Percentiles rank a stretch among this genome's conserved stretches.
Evolutionary conservation across 2,888 invertebrate genomes (phyloP).

Genomic region (Lepas anatifera): DNA sequence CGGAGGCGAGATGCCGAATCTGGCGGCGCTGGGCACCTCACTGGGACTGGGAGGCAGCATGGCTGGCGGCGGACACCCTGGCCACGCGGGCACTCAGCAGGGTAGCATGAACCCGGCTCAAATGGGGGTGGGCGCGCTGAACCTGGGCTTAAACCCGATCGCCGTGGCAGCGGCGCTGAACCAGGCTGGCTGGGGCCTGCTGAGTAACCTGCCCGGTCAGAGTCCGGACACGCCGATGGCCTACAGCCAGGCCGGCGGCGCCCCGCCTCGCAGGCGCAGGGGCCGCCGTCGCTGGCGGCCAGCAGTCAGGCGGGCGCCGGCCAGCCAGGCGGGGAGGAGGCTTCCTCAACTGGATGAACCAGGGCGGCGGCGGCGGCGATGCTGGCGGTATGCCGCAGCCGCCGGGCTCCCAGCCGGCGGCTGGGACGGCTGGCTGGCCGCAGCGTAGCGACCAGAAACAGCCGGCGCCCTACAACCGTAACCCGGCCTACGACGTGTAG

Average conservation of each 20-base stretch:
- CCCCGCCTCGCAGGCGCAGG: conserved; percentile 40
- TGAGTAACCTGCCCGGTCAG: conserved; percentile 57
- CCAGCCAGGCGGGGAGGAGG: conserved; percentile 27
- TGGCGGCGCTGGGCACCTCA: conserved; percentile 31
- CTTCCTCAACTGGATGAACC: conserved; percentile 63
- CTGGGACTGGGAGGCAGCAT: conserved; percentile 26
- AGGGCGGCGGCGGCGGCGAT: conserved; percentile 44
- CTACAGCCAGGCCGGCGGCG: conserved; percentile 41
- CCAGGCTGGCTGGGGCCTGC: conserved; percentile 61
- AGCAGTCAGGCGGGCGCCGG: conserved; percentile 37
- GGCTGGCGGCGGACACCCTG: conserved; percentile 14
- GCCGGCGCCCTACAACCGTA: not conserved
- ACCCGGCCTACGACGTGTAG: conserved; percentile 2
- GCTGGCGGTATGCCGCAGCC: conserved; percentile 34
- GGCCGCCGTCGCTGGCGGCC: conserved; percentile 37
- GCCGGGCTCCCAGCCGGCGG: not conserved
- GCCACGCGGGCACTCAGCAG: conserved; percentile 15
- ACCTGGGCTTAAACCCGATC: conserved; percentile 67
- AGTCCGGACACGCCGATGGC: conserved; percentile 42
- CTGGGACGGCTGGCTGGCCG: not conserved
- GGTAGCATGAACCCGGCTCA: conserved; percentile 28
- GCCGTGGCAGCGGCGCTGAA: conserved; percentile 81
- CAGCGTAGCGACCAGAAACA: not conserved
- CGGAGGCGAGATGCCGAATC: conserved; percentile 29
- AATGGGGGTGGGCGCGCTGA: conserved; percentile 54